Evolutionary conservation across 2,113 vertebrate species (phyloP).

Genomic region (Crotophaga sulcirostris): DNA sequence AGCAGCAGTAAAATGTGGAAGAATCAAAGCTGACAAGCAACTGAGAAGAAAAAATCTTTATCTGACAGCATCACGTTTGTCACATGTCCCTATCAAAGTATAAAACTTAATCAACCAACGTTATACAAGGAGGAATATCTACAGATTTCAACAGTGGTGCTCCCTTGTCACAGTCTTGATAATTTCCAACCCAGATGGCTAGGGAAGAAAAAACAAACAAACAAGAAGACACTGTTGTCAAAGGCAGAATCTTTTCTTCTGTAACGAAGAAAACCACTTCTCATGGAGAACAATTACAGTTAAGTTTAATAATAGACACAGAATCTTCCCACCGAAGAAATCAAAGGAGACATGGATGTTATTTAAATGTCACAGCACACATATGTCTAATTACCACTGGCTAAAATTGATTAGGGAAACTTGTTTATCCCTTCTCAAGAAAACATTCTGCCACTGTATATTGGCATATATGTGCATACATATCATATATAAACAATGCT

Average conservation of each 20-base stretch:
- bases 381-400: neutral
- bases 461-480: rapidly evolving
- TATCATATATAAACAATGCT: neutral
- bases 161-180: neutral
- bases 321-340: neutral
- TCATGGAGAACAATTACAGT: neutral
- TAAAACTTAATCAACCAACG: neutral
- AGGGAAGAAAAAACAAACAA: neutral
- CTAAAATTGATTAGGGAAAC: neutral
- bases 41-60: neutral
- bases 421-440: neutral
- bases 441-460: neutral
- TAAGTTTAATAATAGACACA: neutral
- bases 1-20: neutral
- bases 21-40: neutral
- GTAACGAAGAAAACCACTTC: neutral
- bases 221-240: neutral
- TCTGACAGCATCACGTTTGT: neutral
- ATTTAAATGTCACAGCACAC: neutral
- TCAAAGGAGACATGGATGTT: neutral
- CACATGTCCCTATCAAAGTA: neutral
- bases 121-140: neutral
- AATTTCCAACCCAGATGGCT: neutral
- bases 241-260: neutral
- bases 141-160: neutral